phyloP scores from a whole-genome alignment of 2,888 invertebrate genomes.

The Pogonocherus hispidulus region DNA sequence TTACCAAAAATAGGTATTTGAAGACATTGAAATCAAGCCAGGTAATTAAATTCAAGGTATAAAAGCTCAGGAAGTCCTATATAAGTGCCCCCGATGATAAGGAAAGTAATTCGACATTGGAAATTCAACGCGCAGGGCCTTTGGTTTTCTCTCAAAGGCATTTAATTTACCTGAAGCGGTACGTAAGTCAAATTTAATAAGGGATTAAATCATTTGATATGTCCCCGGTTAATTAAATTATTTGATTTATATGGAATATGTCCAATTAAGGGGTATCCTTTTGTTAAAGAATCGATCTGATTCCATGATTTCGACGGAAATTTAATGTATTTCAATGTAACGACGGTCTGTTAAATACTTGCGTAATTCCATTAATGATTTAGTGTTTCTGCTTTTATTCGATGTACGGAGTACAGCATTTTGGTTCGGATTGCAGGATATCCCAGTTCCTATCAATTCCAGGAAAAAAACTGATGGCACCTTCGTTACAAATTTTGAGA shows the following conservation, averaged over 20 bases:
- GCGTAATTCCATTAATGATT: not conserved
- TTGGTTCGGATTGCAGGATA: too few species aligned
- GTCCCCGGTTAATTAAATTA: slow-evolving; percentile 2
- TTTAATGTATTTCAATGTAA: not conserved
- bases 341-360: not conserved
- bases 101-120: not conserved
- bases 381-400: not conserved
- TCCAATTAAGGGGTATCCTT: slow-evolving; percentile 4
- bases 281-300: not conserved
- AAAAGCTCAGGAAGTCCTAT: not conserved
- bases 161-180: slow-evolving; percentile 2
- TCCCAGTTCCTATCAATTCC: too few species aligned
- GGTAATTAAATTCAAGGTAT: slow-evolving; percentile 3
- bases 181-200: slow-evolving; percentile 5
- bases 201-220: slow-evolving; percentile 4
- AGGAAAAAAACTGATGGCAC: too few species aligned
- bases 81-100: not conserved
- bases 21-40: not conserved
- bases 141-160: slow-evolving; percentile 4
- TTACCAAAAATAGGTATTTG: not conserved
- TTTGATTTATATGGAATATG: slow-evolving; percentile 2
- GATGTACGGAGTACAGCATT: too few species aligned
- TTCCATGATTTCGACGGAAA: not conserved
- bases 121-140: not conserved
- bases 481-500: too few species aligned